Percentiles rank a stretch among this genome's conserved stretches.
Conservation (phyloP, 1,140 invertebrate species). For the Holcopasites calliopsidis region DNA sequence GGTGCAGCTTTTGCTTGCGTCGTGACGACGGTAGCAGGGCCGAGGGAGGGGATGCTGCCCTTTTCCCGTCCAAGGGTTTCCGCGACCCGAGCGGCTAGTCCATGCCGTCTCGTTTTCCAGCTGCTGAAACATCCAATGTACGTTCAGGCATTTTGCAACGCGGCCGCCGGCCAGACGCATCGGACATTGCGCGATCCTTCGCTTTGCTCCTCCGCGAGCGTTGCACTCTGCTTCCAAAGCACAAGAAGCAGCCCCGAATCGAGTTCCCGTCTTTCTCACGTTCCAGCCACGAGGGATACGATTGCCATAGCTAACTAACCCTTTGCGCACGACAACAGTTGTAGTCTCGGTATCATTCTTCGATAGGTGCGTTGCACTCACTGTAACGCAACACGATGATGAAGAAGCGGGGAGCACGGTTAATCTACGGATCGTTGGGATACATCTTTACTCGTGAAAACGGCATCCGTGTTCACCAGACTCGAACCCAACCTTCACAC, state of each 20-base stretch:
- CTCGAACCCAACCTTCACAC: too few species aligned
- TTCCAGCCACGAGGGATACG: not conserved
- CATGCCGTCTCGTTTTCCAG: slow-evolving; percentile 72
- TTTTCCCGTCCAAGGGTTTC: slow-evolving; percentile 72
- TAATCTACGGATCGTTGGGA: too few species aligned
- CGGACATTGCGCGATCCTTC: slow-evolving; percentile 23
- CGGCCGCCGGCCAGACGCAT: slow-evolving; percentile 65
- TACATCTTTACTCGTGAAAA: too few species aligned
- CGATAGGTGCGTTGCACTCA: not conserved
- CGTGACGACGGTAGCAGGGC: slow-evolving; percentile 45
- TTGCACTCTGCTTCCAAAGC: not conserved
- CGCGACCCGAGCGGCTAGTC: slow-evolving; percentile 70
- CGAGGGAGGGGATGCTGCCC: slow-evolving; percentile 64
- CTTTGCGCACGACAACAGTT: not conserved
- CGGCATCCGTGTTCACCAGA: too few species aligned
- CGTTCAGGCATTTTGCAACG: slow-evolving; percentile 66
- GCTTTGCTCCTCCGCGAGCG: not conserved
- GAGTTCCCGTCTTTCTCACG: not conserved
- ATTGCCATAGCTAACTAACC: not conserved
- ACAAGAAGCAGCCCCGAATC: not conserved
- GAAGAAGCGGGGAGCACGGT: not conserved
- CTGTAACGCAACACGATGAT: not conserved
- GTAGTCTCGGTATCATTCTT: not conserved
- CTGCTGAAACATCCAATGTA: slow-evolving; percentile 76
- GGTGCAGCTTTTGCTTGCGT: slow-evolving; percentile 49